phyloP scores from a whole-genome alignment of 2,888 invertebrate species.

The Sinopyrophorus schimmeli region DNA sequence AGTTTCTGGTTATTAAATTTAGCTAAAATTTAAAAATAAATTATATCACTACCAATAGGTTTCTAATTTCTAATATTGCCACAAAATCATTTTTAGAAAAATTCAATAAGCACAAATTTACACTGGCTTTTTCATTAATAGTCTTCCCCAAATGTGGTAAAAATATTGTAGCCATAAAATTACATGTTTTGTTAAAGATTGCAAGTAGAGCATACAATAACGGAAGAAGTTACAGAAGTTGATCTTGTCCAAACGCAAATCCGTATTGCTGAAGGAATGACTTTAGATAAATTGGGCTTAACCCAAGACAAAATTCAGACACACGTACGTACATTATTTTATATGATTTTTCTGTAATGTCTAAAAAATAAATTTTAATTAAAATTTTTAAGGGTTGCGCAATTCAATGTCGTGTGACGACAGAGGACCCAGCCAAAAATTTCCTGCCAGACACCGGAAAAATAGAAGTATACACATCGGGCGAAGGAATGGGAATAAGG shows the following conservation, averaged over 20 bases:
- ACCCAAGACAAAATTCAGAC: conserved; percentile 83
- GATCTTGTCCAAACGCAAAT: conserved; percentile 98
- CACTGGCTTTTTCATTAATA: too few species aligned
- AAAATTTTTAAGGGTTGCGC: conserved; percentile 70
- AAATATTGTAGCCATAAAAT: too few species aligned
- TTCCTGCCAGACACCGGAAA: conserved; percentile 99
- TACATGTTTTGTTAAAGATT: conserved; percentile 58
- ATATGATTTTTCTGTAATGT: neutral
- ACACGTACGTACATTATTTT: conserved; percentile 55
- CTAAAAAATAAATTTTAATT: neutral
- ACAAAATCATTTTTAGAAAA: too few species aligned
- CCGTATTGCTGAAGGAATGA: conserved; percentile 92
- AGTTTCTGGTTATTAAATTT: too few species aligned
- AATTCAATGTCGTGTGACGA: conserved; percentile 97
- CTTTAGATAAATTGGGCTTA: conserved; percentile 86
- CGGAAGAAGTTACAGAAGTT: conserved; percentile 98
- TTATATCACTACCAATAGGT: too few species aligned
- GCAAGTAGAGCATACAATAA: conserved; percentile 99
- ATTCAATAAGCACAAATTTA: too few species aligned
- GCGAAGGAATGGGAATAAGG: conserved; percentile 99
- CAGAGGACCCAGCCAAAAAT: conserved; percentile 95
- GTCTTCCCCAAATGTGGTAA: too few species aligned
- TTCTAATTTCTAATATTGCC: too few species aligned
- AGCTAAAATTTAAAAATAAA: too few species aligned
- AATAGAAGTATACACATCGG: conserved; percentile 94